Percentiles rank a stretch among this genome's conserved stretches.
These are phyloP conservation scores for Siphlonurus alternatus DNA, from an alignment of 2,888 invertebrate species.

Conservation along the genomic window DNA sequence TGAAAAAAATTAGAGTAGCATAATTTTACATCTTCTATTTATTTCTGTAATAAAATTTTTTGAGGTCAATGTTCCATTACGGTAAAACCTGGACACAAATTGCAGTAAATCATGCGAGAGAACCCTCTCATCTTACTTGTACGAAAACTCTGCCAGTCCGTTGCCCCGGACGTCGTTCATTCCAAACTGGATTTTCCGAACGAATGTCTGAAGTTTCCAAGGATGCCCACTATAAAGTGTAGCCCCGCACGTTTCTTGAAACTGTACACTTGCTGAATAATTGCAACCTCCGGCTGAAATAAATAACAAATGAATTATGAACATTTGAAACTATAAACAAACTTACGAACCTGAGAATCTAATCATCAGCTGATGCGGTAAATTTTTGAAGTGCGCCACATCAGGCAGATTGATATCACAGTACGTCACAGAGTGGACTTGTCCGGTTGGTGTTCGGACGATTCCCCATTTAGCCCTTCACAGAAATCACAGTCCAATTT, in stretches of 20 bases:
- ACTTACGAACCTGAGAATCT: constrained; percentile 29
- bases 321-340: not conserved
- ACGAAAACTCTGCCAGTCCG: constrained; percentile 27
- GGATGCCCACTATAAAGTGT: constrained; percentile 21
- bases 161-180: constrained; percentile 24
- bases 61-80: too few species aligned
- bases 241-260: constrained; percentile 13
- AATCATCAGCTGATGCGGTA: constrained; percentile 32
- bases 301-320: constrained; percentile 9
- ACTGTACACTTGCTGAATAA: constrained; percentile 17
- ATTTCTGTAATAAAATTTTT: too few species aligned
- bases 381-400: constrained; percentile 25
- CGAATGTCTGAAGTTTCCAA: constrained; percentile 18
- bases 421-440: constrained; percentile 26
- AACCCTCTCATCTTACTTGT: constrained; percentile 17
- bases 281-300: constrained; percentile 17
- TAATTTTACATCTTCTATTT: too few species aligned
- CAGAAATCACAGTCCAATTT: not conserved
- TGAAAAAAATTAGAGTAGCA: too few species aligned
- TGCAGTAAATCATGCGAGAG: too few species aligned
- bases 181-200: constrained; percentile 16
- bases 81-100: too few species aligned
- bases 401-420: constrained; percentile 32
- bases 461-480: constrained; percentile 8
- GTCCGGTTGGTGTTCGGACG: constrained; percentile 4